These are phyloP conservation scores for Neodiprion pinetum DNA, from an alignment of 1,140 invertebrate species.

Conservation along the genomic window DNA sequence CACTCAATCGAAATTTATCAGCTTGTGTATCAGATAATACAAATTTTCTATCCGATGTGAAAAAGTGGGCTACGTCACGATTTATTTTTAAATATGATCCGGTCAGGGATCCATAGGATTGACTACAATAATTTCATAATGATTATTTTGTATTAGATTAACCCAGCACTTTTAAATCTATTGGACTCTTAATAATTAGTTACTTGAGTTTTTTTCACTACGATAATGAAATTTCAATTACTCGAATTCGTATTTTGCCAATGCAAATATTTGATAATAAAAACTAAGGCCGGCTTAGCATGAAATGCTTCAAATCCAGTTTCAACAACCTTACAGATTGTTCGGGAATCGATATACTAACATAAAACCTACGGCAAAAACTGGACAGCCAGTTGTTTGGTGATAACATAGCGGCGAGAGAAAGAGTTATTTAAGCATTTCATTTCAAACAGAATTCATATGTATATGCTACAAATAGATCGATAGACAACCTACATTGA, in stretches of 20 bases:
- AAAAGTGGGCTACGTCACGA: too few relatives aligned
- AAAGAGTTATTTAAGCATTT: neutral
- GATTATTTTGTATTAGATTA: neutral
- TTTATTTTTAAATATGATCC: neutral
- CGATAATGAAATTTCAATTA: neutral
- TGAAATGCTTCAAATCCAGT: constrained; percentile 1
- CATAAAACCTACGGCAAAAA: neutral
- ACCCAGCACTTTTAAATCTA: constrained; percentile 1
- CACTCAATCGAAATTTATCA: neutral
- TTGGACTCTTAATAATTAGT: neutral
- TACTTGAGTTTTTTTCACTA: neutral
- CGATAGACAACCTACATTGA: neutral
- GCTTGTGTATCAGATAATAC: neutral
- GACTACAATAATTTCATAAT: neutral
- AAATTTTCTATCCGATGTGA: too few relatives aligned
- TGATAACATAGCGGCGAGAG: too few relatives aligned
- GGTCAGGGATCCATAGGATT: neutral
- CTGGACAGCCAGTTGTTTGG: neutral
- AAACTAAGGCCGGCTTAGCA: constrained; percentile 7
- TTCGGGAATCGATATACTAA: constrained; percentile 3
- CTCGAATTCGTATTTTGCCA: neutral
- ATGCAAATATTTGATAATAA: neutral
- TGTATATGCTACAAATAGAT: constrained; percentile 1
- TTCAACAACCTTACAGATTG: constrained; percentile 2
- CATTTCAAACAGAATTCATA: neutral